phyloP scores from a whole-genome alignment of 2,888 invertebrate genomes.

The Drosophila demipolita region DNA sequence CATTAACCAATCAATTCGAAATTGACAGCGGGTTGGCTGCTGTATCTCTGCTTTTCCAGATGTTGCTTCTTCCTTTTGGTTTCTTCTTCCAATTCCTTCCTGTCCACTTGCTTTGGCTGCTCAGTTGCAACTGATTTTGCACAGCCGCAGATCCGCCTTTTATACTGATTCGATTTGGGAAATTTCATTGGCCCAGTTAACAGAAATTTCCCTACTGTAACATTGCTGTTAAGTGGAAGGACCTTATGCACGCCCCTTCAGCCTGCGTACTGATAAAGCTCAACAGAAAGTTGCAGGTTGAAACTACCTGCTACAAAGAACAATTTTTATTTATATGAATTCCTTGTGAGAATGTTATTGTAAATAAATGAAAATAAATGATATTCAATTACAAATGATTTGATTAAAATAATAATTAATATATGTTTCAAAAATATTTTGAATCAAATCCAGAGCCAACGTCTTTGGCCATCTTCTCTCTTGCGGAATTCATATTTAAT shows the following conservation, averaged over 20 bases:
- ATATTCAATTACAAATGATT: neutral
- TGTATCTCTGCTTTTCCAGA: slow-evolving; percentile 19
- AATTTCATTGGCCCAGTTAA: slow-evolving; percentile 38
- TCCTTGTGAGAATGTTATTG: neutral
- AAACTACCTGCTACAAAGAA: neutral
- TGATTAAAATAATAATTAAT: neutral
- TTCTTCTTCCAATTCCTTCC: slow-evolving; percentile 16
- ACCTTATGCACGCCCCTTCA: neutral
- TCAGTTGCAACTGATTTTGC: slow-evolving; percentile 63
- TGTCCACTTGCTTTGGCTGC: slow-evolving; percentile 52
- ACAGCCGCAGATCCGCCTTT: slow-evolving; percentile 30
- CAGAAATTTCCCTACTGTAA: slow-evolving; percentile 46
- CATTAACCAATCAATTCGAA: slow-evolving; percentile 26
- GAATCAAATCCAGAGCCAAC: neutral
- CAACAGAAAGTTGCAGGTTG: neutral
- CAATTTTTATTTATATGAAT: too few relatives aligned
- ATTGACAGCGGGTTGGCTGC: slow-evolving; percentile 9
- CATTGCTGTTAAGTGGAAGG: slow-evolving; percentile 15
- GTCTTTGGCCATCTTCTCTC: neutral
- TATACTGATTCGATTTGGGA: slow-evolving; percentile 52
- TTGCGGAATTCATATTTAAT: neutral
- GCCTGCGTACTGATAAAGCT: neutral
- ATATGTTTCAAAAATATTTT: neutral
- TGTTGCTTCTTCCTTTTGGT: slow-evolving; percentile 7
- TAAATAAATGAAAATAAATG: too few relatives aligned